Evolutionary conservation across 2,797 vertebrate genomes (phyloP), one percentile per base, ranked within the genome.

Genomic region (Alauda arvensis): DNA sequence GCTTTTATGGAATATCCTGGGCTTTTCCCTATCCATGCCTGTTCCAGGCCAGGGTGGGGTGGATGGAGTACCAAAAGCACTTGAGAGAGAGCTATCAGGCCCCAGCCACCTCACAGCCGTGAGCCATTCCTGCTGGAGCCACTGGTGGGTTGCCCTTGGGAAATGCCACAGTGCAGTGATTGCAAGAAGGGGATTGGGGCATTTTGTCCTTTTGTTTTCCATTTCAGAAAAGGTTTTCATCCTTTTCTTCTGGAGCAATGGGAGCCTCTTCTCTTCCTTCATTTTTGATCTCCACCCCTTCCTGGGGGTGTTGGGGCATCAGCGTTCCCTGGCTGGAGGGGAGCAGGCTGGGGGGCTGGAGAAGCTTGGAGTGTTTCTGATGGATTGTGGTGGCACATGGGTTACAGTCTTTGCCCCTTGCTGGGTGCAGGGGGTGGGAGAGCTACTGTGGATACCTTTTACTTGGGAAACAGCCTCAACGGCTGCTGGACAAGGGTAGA

Each of bases 361-460:
- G 52, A 29, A 1, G 2, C 51, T 63, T 0, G 0, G 10, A 20
- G 21, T 0, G 0, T 24, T 57, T 63, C 48, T 62, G 52, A 9
- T 8, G 29, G 39, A 28, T 37, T 6, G 0, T 0, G 10, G 28
- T 62, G 53, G 17, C 40, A 23, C 45, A 3, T 15, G 34, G 37
- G 37, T 62, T 25, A 10, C 12, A 16, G 9, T 3, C 0, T 20
- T 33, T 56, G 77, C 29, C 34, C 46, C 12, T 40, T 21, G 12
- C 17, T 39, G 49, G 39, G 15, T 39, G 9, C 34, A 53, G 18
- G 46, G 9, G 8, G 8, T 53, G 18, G 59, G n/a, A 67, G 23
- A 14, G 33, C 0, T 9, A 3, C 51, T 33, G 16, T 20, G 66
- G 42, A 2, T 70, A 16, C 24, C 33, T 70, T 46, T 80, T 49